Percentiles rank a stretch among this genome's conserved stretches.
Evolutionary conservation across 1,140 invertebrate species (phyloP).

Genomic region (Trichonephila inaurata): DNA sequence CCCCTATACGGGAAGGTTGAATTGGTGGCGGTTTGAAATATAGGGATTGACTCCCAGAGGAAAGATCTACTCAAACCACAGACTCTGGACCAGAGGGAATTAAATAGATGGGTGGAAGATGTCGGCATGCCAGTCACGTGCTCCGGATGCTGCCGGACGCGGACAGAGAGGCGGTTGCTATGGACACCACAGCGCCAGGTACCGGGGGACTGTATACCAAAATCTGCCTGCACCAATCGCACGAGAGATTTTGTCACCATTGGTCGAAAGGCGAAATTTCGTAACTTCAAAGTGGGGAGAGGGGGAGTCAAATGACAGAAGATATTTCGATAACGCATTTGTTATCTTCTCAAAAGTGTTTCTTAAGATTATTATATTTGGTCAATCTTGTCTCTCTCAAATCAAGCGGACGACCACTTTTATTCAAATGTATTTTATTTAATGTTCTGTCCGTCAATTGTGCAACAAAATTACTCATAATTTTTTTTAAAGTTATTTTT

Average conservation of each 20-base stretch:
- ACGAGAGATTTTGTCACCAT: background rate
- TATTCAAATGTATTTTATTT: too few relatives aligned
- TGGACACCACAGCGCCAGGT: constrained; percentile 65
- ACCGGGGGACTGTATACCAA: constrained; percentile 53
- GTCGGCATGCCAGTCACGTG: constrained; percentile 73
- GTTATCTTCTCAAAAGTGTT: too few relatives aligned
- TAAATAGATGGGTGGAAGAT: constrained; percentile 71
- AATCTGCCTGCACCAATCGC: background rate
- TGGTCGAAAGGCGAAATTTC: background rate
- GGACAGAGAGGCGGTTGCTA: constrained; percentile 75
- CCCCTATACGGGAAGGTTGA: constrained; percentile 22
- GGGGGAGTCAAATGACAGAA: too few relatives aligned
- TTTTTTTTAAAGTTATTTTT: too few relatives aligned
- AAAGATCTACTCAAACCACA: constrained; percentile 69
- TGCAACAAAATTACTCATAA: too few relatives aligned
- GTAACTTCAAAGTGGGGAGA: too few relatives aligned
- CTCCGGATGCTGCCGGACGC: constrained; percentile 58
- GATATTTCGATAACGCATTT: too few relatives aligned
- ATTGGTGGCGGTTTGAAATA: constrained; percentile 56
- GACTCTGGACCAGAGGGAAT: constrained; percentile 67
- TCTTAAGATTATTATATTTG: too few relatives aligned
- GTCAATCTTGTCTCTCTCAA: too few relatives aligned
- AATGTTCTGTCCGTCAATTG: too few relatives aligned
- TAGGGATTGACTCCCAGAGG: constrained; percentile 64
- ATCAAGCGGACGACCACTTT: too few relatives aligned